Base-by-base conservation (phyloP, 2,888 invertebrate species). In the Drosophila pseudotalamancana region DNA sequence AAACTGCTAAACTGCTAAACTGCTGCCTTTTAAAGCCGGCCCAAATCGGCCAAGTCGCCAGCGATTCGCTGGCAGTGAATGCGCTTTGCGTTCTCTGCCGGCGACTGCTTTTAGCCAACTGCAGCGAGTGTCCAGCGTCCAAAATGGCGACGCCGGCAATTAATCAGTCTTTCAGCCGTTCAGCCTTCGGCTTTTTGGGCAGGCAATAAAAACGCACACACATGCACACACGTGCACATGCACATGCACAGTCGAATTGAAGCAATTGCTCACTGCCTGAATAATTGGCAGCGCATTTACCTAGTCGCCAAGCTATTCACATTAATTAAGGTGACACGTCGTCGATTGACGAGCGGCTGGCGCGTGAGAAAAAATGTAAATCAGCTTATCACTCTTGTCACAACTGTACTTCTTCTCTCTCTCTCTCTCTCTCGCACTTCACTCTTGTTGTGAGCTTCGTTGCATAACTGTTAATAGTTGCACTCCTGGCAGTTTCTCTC, bases 121-220 rank as follows among this genome's bases (percentile, higher is more conserved):
- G 39, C 50, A 34, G 42, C 51, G 62, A 69, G 37, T 62, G 42
- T 11, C 8, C 16, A 25, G 40, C 16, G 29, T 50, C 46, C 53
- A 67, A 72, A 66, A 72, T 59, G 67, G 59, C 48, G 39, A 43
- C 49, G 35, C 25, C 32, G 42, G 35, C 84, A 80, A 79, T 79
- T 76, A 77, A 76, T 77, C 80, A 83, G 54, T 60, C 49, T 57
- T 82, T 49, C 45, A 60, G 51, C 64, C 49, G 54, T 82, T 49
- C 45, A 60, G 51, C 64, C 57, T 70, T 49, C 21, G 18, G 31
- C 43, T 61, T 70, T 59, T 37, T 18, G 23, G 40, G 66, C 34
- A 46, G 55, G 29, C 54, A 29, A 80, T 76, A 80, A 72, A 77
- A 72, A 54, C 25, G 8, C 18, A 51, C 37, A 49, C 11, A 40